Conservation (phyloP, 2,888 invertebrate genomes). For the Lysandra bellargus region DNA sequence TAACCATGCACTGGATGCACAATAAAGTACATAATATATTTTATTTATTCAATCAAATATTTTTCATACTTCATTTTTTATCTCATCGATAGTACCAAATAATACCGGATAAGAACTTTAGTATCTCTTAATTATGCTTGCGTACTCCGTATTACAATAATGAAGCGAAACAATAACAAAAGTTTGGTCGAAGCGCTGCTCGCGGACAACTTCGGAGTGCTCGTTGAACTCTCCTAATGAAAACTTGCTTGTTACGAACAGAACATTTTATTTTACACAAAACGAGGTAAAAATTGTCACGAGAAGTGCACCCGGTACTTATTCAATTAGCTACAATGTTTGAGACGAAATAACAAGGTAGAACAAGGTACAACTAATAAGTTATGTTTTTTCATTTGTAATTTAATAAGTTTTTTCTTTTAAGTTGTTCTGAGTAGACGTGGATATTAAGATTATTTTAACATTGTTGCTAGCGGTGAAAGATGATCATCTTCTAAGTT, state of each 20-base stretch:
- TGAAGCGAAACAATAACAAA: slow-evolving; percentile 79
- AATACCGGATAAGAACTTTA: slow-evolving; percentile 66
- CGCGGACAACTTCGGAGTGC: slow-evolving; percentile 71
- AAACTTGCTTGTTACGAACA: slow-evolving; percentile 72
- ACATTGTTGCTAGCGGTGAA: not conserved
- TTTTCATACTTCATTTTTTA: not conserved
- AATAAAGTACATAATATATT: not conserved
- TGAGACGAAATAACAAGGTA: slow-evolving; percentile 38
- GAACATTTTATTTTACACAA: slow-evolving; percentile 61
- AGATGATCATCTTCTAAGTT: not conserved
- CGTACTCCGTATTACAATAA: slow-evolving; percentile 79
- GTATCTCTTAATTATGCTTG: slow-evolving; percentile 77
- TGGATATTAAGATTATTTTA: not conserved
- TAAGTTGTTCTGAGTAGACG: not conserved
- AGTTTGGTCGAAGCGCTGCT: slow-evolving; percentile 69
- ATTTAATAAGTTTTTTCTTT: not conserved
- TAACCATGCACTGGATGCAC: not conserved
- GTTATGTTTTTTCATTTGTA: slow-evolving; percentile 2
- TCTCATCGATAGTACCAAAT: slow-evolving; percentile 68
- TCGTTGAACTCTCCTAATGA: slow-evolving; percentile 73
- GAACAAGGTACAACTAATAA: slow-evolving; percentile 1
- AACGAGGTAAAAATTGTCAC: slow-evolving; percentile 54
- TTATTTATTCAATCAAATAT: not conserved
- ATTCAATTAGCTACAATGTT: slow-evolving; percentile 38
- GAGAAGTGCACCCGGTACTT: slow-evolving; percentile 45